Evolutionary conservation across 2,113 vertebrate species (phyloP).

Genomic region (Caloenas nicobarica): DNA sequence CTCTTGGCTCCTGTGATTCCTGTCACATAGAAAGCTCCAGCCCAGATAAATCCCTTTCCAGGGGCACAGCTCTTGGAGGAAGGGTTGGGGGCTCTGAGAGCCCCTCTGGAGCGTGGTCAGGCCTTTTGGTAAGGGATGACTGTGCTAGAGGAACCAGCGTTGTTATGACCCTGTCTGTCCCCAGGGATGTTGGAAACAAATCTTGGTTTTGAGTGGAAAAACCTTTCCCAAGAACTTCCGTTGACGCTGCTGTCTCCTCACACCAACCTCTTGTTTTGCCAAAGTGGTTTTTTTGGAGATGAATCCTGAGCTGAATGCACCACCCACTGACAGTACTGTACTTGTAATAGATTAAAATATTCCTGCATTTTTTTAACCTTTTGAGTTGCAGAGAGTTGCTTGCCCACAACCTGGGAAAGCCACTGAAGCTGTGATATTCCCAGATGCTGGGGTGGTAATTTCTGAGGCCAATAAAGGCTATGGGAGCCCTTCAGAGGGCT

Average conservation of each 20-base stretch:
- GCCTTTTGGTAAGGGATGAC: not conserved
- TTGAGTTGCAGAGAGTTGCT: not conserved
- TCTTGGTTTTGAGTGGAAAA: not conserved
- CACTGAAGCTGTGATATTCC: not conserved
- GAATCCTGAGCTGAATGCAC: not conserved
- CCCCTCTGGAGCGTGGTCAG: not conserved
- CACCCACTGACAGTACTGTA: not conserved
- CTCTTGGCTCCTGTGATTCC: not conserved
- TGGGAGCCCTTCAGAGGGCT: not conserved
- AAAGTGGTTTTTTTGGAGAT: not conserved
- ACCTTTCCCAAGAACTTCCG: not conserved
- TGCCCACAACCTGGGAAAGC: not conserved
- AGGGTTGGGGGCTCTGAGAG: not conserved
- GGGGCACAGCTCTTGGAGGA: not conserved
- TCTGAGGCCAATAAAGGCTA: not conserved
- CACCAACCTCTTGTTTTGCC: not conserved
- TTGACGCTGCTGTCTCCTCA: not conserved
- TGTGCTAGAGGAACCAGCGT: not conserved
- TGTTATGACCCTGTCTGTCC: too few relatives aligned
- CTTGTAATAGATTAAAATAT: not conserved
- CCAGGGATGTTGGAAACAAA: not conserved
- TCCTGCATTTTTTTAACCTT: not conserved
- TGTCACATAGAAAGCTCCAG: not conserved
- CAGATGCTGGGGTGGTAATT: not conserved
- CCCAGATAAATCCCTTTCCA: not conserved